Base-by-base conservation (phyloP, 2,888 invertebrate species). In the Dilophus febrilis region DNA sequence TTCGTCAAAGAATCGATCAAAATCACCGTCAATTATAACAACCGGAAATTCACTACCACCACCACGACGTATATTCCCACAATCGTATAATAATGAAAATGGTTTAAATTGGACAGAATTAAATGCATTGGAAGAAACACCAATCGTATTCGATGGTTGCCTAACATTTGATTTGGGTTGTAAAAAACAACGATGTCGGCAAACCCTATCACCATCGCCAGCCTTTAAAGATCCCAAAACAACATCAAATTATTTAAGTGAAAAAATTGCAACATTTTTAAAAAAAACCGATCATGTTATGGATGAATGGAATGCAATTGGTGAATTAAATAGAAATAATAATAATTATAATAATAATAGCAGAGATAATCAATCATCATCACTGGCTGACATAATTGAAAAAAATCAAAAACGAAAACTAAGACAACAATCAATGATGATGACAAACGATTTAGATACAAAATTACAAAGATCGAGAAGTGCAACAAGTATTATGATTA, bases 261-360 rank as follows among this genome's bases (percentile, higher is more conserved):
- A 68, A 28, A 82, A 81, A 61, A 87, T 88, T 40, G 73, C 80
- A 40, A 78, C 76, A 53, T 88, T 88, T 51, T 64, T 88, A 27
- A 74, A 73, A 52, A 70, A 82, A 45, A 87, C 87, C 3, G 87
- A 88, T 60, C 87, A 87, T 58, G 76, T 87, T 1, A 83, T 83
- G 74, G 84, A 87, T 51, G 85, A 87, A 54, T 88, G 87, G 87
- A 68, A 73, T 41, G 68, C 76, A 45, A 51, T 80, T 37, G 82
- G 83, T 0, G 59, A 62, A 44, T 50, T 56, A 4, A 59, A 57
- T 48, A 51, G 52, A 47, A 58, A 57, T 39, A 54, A 54, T 35
- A 43, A 31, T 16, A 43, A 32, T 27, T 34, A 19, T 14, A 22
- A 22, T 22, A 22, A 8, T 6, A 22, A 22, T 22, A 8, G 22